Evolutionary conservation across 2,113 vertebrate species (phyloP), one percentile per base, ranked within the genome.

Genomic region (Pangasianodon gigas): DNA sequence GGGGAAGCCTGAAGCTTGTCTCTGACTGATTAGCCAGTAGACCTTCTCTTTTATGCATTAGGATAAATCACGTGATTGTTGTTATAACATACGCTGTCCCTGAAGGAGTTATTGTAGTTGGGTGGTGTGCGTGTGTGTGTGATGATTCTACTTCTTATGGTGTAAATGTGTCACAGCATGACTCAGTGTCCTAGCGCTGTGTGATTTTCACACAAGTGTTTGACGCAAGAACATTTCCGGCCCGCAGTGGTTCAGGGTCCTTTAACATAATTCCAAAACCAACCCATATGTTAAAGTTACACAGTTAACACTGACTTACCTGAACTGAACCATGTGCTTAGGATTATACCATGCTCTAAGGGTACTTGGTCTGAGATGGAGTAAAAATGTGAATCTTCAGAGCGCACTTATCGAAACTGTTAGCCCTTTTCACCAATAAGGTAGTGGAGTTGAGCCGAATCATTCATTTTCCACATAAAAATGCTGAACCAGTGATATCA

Each of bases 121-220:
- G 29, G 1, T 16, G n/a, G 8, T 13, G 60, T n/a, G 29, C 51
- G 46, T n/a, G 29, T 69, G 46, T 52, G 84, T 71, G 51, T 87
- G 85, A 24, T 9, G 52, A 77, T 46, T 21, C 19, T 41, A 21
- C 51, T 41, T 52, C 9, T 80, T 51, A 51, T 41, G 21, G 79
- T n/a, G 32, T 3, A 67, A 82, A 44, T 41, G 69, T 79, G 60
- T 88, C 21, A 11, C 79, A 37, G 58, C 51, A 46, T 67, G 60
- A 88, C 60, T 82, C 87, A 77, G 37, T 54, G 77, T 82, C 77
- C 86, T 44, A 87, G 60, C 6, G 52, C 51, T 48, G 71, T 56
- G 52, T 13, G 41, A 46, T 21, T 87, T 32, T 48, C 6, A 48
- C 16, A 82, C n/a, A n/a, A 0, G 21, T 16, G 46, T 67, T 52